Percentiles rank a stretch among this genome's conserved stretches.
Evolutionary conservation across 2,797 vertebrate genomes (phyloP).

Genomic region (Anguilla obscura): DNA sequence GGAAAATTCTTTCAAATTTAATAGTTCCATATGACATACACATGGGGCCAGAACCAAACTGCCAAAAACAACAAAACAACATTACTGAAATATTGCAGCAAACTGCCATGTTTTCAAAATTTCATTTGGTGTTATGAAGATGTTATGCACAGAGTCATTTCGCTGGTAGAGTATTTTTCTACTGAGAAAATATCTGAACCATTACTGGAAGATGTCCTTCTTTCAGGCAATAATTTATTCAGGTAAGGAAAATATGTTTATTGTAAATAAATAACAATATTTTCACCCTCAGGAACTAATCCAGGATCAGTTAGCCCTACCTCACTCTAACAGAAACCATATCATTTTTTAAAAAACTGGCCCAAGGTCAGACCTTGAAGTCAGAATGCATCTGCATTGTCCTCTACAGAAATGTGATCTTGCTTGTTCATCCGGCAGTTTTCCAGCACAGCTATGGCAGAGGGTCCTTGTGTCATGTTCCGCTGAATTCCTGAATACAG

Average conservation of each 20-base stretch:
- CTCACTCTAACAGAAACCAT: too few relatives aligned
- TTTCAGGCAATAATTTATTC: neutral
- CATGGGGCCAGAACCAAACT: neutral
- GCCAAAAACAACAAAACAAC: neutral
- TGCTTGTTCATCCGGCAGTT: neutral
- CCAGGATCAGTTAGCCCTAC: too few relatives aligned
- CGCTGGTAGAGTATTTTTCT: neutral
- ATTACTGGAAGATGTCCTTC: too few relatives aligned
- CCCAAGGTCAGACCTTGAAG: neutral
- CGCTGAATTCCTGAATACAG: neutral
- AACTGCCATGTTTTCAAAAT: neutral
- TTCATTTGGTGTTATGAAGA: neutral
- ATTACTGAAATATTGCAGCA: neutral
- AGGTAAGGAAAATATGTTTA: neutral
- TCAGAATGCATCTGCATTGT: neutral
- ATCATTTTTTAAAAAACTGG: neutral
- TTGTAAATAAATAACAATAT: neutral
- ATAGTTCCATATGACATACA: neutral
- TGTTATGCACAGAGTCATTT: neutral
- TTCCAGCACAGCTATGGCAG: neutral
- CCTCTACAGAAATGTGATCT: neutral
- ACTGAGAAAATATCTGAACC: neutral
- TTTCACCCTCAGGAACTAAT: neutral
- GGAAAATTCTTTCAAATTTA: neutral
- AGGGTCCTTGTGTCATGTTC: neutral